These are phyloP conservation scores for Zingel zingel DNA, from an alignment of 2,113 vertebrate species.

Conservation along the genomic window DNA sequence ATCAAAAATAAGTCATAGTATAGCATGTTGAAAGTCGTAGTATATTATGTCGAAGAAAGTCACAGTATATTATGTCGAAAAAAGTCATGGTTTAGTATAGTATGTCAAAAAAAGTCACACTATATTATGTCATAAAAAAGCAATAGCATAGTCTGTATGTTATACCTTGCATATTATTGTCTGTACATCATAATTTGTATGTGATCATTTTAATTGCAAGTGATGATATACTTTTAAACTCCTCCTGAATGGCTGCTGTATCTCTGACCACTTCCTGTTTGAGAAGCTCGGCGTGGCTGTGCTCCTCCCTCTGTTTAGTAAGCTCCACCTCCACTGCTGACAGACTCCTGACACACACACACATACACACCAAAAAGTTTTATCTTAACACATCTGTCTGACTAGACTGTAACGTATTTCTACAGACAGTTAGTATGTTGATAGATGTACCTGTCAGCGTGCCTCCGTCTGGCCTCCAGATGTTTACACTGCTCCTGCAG, in stretches of 20 bases:
- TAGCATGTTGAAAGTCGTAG: no score
- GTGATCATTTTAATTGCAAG: neutral
- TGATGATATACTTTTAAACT: slow-evolving; percentile 36
- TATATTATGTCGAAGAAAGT: no score
- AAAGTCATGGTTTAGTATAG: no score
- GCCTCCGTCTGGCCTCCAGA: slow-evolving; percentile 59
- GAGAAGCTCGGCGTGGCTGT: slow-evolving; percentile 10
- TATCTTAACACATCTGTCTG: neutral
- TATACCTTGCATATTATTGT: neutral
- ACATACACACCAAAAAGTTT: neutral
- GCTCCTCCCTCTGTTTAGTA: slow-evolving; percentile 28
- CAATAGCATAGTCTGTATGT: no score
- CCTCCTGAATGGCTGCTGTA: slow-evolving; percentile 26
- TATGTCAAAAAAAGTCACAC: no score
- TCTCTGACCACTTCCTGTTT: slow-evolving; percentile 37
- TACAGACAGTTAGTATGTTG: neutral
- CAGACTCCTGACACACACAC: slow-evolving; percentile 50
- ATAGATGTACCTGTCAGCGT: slow-evolving; percentile 43
- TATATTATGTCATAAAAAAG: no score
- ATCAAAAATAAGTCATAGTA: no score
- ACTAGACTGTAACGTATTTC: neutral
- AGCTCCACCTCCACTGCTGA: slow-evolving; percentile 41
- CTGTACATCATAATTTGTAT: neutral
- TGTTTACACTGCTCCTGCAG: slow-evolving; percentile 55
- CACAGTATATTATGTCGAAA: no score